phyloP scores from a whole-genome alignment of 2,113 vertebrate genomes.

The Cranoglanis bouderius region DNA sequence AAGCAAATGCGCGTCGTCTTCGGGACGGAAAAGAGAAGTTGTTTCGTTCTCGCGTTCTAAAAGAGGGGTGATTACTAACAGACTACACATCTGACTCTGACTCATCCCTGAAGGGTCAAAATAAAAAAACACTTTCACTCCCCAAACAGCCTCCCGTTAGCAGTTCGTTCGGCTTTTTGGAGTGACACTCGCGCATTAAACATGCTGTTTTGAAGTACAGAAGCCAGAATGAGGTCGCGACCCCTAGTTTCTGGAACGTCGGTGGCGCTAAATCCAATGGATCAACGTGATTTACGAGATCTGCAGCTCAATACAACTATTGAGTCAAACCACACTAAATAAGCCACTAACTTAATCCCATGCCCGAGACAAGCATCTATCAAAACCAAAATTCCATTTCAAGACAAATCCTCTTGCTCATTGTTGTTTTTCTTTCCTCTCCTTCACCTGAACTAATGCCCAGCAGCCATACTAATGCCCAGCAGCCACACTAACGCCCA shows the following conservation, averaged over 20 bases:
- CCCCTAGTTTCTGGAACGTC: not conserved
- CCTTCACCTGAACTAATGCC: constrained; percentile 59
- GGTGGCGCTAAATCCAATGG: not conserved
- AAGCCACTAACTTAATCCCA: not conserved
- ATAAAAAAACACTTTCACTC: constrained; percentile 16
- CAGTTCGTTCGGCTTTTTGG: too few relatives aligned
- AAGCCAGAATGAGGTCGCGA: not conserved
- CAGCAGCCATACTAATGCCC: too few relatives aligned
- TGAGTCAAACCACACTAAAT: not conserved
- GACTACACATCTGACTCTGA: not conserved
- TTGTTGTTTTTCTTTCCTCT: not conserved
- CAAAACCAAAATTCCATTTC: not conserved
- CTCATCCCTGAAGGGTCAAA: not conserved
- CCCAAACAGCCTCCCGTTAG: not conserved
- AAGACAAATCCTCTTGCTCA: not conserved
- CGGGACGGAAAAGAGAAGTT: not conserved
- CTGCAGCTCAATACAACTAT: not conserved
- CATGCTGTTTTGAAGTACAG: constrained; percentile 6
- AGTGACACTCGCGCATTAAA: not conserved
- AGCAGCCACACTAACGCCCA: constrained; percentile 13
- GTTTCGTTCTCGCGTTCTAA: not conserved
- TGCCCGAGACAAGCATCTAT: not conserved
- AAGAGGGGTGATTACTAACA: not conserved
- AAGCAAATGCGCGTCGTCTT: not conserved
- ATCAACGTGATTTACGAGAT: not conserved